Evolutionary conservation across 2,113 vertebrate species (phyloP).

Genomic region (Mesembrinibis cayennensis): DNA sequence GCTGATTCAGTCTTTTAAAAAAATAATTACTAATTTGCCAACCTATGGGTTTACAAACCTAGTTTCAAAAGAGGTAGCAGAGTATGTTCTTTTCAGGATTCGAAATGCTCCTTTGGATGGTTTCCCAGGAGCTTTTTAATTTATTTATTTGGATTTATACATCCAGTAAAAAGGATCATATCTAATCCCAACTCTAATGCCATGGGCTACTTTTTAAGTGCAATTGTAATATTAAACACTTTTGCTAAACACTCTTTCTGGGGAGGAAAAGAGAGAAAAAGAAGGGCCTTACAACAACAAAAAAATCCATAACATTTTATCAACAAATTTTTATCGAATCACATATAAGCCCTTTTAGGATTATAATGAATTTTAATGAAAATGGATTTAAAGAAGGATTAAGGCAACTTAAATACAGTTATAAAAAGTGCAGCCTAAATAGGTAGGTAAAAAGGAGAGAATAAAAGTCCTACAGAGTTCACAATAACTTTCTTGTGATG

Average conservation of each 20-base stretch:
- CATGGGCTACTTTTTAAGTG: background rate
- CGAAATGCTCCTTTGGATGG: background rate
- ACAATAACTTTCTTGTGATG: background rate
- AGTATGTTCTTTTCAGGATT: background rate
- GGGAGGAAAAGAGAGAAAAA: background rate
- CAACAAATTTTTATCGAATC: background rate
- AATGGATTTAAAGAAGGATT: background rate
- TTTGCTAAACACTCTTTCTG: background rate
- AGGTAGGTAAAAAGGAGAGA: background rate
- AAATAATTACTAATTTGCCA: background rate
- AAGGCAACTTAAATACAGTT: background rate
- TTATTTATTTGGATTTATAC: background rate
- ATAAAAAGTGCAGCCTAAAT: background rate
- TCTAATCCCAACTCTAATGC: background rate
- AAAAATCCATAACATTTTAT: background rate
- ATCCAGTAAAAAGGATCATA: background rate
- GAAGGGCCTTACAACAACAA: background rate
- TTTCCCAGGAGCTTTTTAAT: background rate
- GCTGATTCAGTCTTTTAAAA: background rate
- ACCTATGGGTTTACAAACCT: background rate
- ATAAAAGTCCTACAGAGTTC: background rate
- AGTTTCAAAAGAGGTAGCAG: background rate
- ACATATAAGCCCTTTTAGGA: background rate
- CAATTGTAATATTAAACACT: background rate
- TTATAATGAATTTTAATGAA: background rate